Evolutionary conservation across 2,797 vertebrate genomes (phyloP), one percentile per base, ranked within the genome.

Genomic region (Brachymystax lenok): DNA sequence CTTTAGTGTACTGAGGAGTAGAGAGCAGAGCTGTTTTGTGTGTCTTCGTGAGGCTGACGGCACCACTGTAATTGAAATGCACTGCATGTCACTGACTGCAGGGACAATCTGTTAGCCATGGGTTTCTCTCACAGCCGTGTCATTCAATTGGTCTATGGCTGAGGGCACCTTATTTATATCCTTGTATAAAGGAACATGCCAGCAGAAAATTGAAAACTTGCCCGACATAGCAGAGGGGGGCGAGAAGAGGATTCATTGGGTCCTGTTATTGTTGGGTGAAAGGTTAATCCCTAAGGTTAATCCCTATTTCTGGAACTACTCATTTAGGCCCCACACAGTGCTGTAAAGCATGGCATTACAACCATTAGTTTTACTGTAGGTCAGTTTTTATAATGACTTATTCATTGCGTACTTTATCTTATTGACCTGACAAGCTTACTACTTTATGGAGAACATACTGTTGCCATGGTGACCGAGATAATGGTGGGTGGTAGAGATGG

Each of bases 101-200:
- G 92, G 94, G 92, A 94, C 94, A 93, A 96, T 97, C 95, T 95
- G 95, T 96, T 95, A 95, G 92, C 91, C 85, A 83, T 90, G 79
- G 87, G 92, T 93, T 92, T 91, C 83, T 81, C 86, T 95, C 94
- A 94, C 94, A 96, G 94, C 92, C 88, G 88, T 94, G 94, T 93
- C 92, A 95, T 94, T 94, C 78, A 66, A 94, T 88, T 81, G 94
- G 88, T 92, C 90, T 91, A 89, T 83, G 82, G 66, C 93, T 75
- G 87, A 91, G 89, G 91, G 87, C 90, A 89, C 87, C 95, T 95
- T 94, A 96, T 96, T 96, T 96, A 94, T 96, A 95, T 94, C 94
- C 90, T 92, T 92, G 79, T 80, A 73, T 71, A 30, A 85, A 83
- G 54, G 27, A 84, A 91, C 81, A 92, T 79, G 93, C 93, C 94